Base-by-base conservation (phyloP, 2,888 invertebrate species). In the Blomia tropicalis region DNA sequence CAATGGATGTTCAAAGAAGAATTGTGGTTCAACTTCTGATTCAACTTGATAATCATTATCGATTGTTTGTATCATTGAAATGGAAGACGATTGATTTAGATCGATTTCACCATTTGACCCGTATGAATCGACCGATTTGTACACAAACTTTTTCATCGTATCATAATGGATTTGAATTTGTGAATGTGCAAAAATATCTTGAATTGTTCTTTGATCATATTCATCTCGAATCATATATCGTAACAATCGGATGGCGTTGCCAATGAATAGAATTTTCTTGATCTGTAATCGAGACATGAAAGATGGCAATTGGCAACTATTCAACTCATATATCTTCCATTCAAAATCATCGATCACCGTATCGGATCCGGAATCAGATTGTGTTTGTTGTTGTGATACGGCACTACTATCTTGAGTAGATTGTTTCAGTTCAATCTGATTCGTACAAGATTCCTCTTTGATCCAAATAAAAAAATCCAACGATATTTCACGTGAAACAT, bases 401-500 rank as follows among this genome's bases (percentile, higher is more conserved):
- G 17, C 36, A 36, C 36, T 17, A 7, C 7, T 11, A 7, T 36
- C 36, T 36, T 36, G 7, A n/a, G 2, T 41, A 41, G 41, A 41
- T 41, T 41, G 14, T 41, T 41, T 41, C 2, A 19, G 19, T 41
- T 41, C n/a, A n/a, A n/a, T n/a, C n/a, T n/a, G n/a, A n/a, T n/a
- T n/a, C n/a, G n/a, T n/a, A n/a, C n/a, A n/a, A n/a, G n/a, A n/a
- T 25, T 56, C 29, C 17, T 56, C 56, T 36, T 56, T 56, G 32
- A 32, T 29, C 11, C 56, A 11, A 23, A 56, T 56, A 22, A 56
- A 56, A 27, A 56, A 56, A 25, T 56, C 56, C 19, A 14, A 11
- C 17, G 30, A 27, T 29, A 56, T 56, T 22, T 56, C 56, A 2
- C 19, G 29, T 14, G 14, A 19, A 19, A 56, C 29, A 14, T 56